phyloP scores from a whole-genome alignment of 2,888 invertebrate genomes.

The Fragum whitleyi region DNA sequence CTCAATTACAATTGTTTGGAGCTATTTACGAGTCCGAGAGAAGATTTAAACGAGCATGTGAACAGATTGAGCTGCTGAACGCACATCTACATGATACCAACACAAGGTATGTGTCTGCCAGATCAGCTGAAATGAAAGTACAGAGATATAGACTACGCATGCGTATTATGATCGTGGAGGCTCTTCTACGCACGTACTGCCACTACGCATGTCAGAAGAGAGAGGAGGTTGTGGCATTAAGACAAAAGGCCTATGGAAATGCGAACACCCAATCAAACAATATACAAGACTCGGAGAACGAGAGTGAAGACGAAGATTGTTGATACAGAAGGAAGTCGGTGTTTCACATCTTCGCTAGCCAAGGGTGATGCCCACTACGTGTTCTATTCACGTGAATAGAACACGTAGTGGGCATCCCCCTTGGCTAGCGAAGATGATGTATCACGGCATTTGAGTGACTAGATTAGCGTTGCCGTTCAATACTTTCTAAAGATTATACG shows the following conservation, averaged over 20 bases:
- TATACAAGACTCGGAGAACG: background rate
- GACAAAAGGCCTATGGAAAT: background rate
- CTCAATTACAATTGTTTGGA: background rate
- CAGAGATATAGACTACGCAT: slow-evolving; percentile 14
- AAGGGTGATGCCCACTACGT: too few species aligned
- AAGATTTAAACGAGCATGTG: slow-evolving; percentile 22
- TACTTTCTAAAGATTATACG: too few species aligned
- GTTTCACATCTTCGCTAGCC: too few species aligned
- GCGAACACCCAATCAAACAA: too few species aligned
- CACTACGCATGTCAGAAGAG: slow-evolving; percentile 11
- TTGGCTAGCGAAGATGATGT: too few species aligned
- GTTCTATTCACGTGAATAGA: too few species aligned
- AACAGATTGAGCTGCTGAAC: slow-evolving; percentile 12
- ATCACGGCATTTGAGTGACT: too few species aligned
- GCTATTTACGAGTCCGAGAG: too few species aligned
- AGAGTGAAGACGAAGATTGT: background rate
- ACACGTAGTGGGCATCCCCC: too few species aligned
- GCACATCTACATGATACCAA: too few species aligned
- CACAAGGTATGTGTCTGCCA: background rate
- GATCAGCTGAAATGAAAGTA: background rate
- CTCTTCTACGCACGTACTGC: slow-evolving; percentile 10
- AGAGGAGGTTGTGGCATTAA: background rate
- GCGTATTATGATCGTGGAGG: slow-evolving; percentile 9
- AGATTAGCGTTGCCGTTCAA: too few species aligned
- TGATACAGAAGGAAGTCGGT: too few species aligned